Base-by-base conservation (phyloP, 2,888 invertebrate species). In the Ommatoiulus sabulosus region DNA sequence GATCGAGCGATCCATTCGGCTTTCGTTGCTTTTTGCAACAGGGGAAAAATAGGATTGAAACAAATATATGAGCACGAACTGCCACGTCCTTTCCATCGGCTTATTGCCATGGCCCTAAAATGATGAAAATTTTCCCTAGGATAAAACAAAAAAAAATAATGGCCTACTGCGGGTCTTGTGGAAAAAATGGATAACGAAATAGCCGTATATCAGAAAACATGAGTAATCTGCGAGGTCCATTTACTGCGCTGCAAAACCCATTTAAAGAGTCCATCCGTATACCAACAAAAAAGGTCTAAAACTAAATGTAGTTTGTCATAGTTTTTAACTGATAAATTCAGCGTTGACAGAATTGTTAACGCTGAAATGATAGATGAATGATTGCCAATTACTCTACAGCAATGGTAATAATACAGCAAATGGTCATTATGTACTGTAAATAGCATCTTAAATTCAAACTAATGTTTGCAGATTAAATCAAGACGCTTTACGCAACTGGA, bases 1-100 rank as follows among this genome's bases (percentile, higher is more conserved):
- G 86, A 86, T 86, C 46, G 80, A 35, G 86, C 86, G 20, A 86
- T 86, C 86, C 44, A 86, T 86, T 80, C 80, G 15, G 35, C 80
- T 86, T 86, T 44, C 86, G 46, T 17, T 85, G 44, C 85, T n/a
- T 85, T 44, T 44, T 12, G 43, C 85, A 12, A 85, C n/a, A 10
- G 12, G 80, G 24, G 24, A 20, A 35, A 57, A 57, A 80, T 35
- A 80, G 24, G 24, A 35, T 35, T 12, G 80, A 35, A 35, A 80
- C 10, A 80, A 80, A 80, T 80, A 72, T 72, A 80, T 80, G 80
- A 24, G 80, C 80, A 52, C 52, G 52, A 52, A 10, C 4, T 17
- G 17, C 52, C 0, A 35, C 10, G 80, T 35, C 8, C 35, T 24
- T 12, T 35, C 1, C 10, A 80, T 72, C 35, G 80, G 80, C 80